Conservation (phyloP, 2,888 invertebrate genomes). For the Acanthosoma haemorrhoidale region DNA sequence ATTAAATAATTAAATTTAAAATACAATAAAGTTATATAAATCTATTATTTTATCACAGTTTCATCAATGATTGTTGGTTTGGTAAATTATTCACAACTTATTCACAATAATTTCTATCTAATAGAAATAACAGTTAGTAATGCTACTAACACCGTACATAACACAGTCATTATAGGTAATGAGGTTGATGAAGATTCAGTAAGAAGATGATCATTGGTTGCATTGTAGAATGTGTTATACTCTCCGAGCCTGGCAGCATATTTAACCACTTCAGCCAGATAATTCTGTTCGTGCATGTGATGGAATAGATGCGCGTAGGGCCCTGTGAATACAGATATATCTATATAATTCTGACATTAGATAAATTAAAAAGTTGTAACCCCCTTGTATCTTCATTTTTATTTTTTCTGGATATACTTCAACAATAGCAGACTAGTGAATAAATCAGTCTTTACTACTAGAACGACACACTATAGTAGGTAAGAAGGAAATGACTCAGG, state of each 20-base stretch:
- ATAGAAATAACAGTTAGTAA: background rate
- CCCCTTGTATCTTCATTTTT: no score
- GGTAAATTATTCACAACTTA: no score
- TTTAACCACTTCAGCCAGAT: conserved; percentile 77
- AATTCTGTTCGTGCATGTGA: conserved; percentile 84
- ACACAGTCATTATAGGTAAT: background rate
- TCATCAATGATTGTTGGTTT: background rate
- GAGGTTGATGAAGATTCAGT: background rate
- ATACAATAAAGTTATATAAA: no score
- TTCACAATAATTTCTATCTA: background rate
- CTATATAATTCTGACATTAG: no score
- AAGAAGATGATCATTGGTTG: background rate
- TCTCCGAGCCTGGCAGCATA: conserved; percentile 48
- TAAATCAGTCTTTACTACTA: no score
- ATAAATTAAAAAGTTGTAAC: no score
- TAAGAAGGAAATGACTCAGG: no score
- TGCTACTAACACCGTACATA: background rate
- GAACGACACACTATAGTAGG: no score
- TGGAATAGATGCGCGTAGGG: conserved; percentile 85
- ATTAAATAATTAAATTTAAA: no score
- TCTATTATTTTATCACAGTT: conserved; percentile 1
- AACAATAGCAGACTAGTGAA: no score
- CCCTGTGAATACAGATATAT: no score
- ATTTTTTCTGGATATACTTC: no score
- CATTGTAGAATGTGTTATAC: conserved; percentile 9